Evolutionary conservation across 23 tunicate genomes (phyloP).

Genomic region (Diplosoma virens): DNA sequence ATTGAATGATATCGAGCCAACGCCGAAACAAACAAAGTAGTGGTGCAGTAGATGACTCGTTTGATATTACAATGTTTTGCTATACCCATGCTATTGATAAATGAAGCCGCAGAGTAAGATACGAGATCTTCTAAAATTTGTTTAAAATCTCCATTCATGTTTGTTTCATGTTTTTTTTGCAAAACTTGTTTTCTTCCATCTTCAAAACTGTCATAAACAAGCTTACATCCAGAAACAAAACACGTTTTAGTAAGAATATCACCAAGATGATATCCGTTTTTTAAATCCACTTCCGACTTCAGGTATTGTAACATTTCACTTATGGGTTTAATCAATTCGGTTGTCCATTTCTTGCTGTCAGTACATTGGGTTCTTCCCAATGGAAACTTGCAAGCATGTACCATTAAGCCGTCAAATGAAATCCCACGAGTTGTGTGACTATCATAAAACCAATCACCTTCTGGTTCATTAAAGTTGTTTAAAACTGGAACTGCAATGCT

Average conservation of each 20-base stretch:
- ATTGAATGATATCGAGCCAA: not conserved
- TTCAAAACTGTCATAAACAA: constrained; percentile 7
- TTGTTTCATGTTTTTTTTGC: not conserved
- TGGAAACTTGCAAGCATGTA: constrained; percentile 5
- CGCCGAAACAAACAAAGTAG: constrained; percentile 6
- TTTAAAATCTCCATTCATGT: not conserved
- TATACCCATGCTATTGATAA: too few relatives aligned
- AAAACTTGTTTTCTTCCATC: not conserved
- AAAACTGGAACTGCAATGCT: not conserved
- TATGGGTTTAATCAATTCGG: constrained; percentile 25
- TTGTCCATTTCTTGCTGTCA: not conserved
- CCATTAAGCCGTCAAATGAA: constrained; percentile 6
- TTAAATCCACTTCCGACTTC: not conserved
- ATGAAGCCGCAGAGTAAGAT: too few relatives aligned
- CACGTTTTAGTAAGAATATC: constrained; percentile 24
- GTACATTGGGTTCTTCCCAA: constrained; percentile 4
- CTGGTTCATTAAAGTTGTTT: not conserved
- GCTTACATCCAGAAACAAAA: constrained; percentile 21
- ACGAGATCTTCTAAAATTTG: not conserved
- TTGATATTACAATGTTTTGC: constrained; percentile 2
- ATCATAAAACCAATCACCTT: constrained; percentile 1
- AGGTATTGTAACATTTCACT: constrained; percentile 20
- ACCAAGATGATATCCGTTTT: constrained; percentile 1
- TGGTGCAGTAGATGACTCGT: not conserved
- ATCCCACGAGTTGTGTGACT: not conserved